phyloP scores from a whole-genome alignment of 2,113 vertebrate species.

The Micronycteris hirsuta region DNA sequence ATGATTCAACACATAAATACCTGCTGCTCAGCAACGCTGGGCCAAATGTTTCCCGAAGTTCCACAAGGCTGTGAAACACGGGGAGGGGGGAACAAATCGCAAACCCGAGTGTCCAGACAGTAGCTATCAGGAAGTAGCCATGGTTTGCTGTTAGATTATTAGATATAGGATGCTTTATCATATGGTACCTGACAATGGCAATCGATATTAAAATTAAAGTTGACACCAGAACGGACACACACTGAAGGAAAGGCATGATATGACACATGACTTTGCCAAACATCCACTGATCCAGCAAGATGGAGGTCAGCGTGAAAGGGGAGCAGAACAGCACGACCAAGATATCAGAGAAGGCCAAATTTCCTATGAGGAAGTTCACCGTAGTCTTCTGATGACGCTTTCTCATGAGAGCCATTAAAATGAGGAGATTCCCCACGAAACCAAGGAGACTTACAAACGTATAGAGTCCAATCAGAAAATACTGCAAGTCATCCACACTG shows the following conservation, averaged over 20 bases:
- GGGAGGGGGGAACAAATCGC: conserved; percentile 86
- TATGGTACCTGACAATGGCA: conserved; percentile 85
- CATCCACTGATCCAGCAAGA: conserved; percentile 87
- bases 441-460: conserved; percentile 86
- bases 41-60: conserved; percentile 81
- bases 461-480: conserved; percentile 88
- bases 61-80: conserved; percentile 84
- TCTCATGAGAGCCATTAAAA: conserved; percentile 81
- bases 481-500: conserved; percentile 85
- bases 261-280: conserved; percentile 87
- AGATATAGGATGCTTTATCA: conserved; percentile 86
- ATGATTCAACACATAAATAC: conserved; percentile 84
- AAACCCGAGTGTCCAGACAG: conserved; percentile 83
- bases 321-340: conserved; percentile 87
- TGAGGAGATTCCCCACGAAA: conserved; percentile 85
- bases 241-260: conserved; percentile 87
- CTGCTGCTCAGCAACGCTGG: conserved; percentile 79
- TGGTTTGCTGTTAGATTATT: conserved; percentile 83
- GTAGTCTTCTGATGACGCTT: conserved; percentile 84
- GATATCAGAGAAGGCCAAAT: conserved; percentile 88
- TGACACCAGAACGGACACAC: conserved; percentile 84
- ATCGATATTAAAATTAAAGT: conserved; percentile 88
- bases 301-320: conserved; percentile 84
- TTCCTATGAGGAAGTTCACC: conserved; percentile 87
- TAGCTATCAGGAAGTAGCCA: conserved; percentile 81